phyloP scores from a whole-genome alignment of 2,113 vertebrate genomes.

The Dolichallabes microphthalmus region DNA sequence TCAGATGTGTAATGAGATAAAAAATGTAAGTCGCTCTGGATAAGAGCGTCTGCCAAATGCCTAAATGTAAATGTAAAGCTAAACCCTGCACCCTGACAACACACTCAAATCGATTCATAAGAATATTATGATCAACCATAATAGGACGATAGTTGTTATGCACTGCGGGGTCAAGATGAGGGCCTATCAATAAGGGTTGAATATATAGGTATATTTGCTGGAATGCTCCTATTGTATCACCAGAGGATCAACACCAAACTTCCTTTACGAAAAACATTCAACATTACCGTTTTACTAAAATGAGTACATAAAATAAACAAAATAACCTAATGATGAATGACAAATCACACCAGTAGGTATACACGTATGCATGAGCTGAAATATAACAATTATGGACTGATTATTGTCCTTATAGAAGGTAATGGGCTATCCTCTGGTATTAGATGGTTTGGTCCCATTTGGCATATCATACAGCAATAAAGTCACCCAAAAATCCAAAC shows the following conservation, averaged over 20 bases:
- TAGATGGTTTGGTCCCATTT: neutral
- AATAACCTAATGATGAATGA: neutral
- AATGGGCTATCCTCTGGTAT: slow-evolving; percentile 8
- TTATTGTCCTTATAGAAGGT: neutral
- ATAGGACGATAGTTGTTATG: too few species aligned
- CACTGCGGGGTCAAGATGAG: too few species aligned
- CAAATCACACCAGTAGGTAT: neutral
- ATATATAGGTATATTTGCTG: neutral
- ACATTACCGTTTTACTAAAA: neutral
- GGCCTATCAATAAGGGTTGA: too few species aligned
- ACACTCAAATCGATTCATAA: too few species aligned
- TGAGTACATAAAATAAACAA: neutral
- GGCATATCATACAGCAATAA: slow-evolving; percentile 10
- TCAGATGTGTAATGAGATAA: too few species aligned
- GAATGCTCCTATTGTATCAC: neutral
- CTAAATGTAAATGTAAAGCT: too few species aligned
- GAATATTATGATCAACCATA: too few species aligned
- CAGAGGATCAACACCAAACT: neutral
- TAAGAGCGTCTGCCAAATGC: too few species aligned
- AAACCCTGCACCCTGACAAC: too few species aligned
- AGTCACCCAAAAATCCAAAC: slow-evolving; percentile 22
- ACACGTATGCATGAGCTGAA: neutral
- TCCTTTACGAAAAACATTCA: neutral
- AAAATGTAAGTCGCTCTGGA: too few species aligned
- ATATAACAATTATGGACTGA: neutral